Evolutionary conservation across 2,797 vertebrate species (phyloP), one percentile per base, ranked within the genome.

Genomic region (Galaxias olidus): DNA sequence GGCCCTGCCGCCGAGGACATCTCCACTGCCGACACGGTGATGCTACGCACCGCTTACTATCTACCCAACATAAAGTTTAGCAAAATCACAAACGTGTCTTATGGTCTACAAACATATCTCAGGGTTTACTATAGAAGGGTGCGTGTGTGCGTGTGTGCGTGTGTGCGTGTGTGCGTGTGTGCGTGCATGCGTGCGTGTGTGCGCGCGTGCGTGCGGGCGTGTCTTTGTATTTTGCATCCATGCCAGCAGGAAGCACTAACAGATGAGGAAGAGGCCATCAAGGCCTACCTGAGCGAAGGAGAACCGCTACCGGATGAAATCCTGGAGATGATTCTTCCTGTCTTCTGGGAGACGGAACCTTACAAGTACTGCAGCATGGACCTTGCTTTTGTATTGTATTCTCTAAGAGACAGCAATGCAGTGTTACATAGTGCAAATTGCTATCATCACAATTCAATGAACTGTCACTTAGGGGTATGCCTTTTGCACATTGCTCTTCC

Each of bases 311-410:
- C 90, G 68, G 15, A 80, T 43, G 84, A 93, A 70, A 84, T 98
- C 65, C 85, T 99, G 69, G 93, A 97, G 60, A 86, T 65, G 55
- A 76, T 96, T 69, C 69, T 98, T 63, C 75, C 62, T 61, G 91
- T 92, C 8, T 98, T 91, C 90, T 99, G 96, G 97, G 86, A 88
- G 68, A 84, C 94, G 71, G 97, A 99, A 69, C 97, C 97, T 61
- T 97, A 95, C 87, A 89, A 85, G 98, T 99, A 87, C 1, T 4
- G 66, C 17, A n/a, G 61, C 18, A 50, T 13, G n/a, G n/a, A n/a
- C n/a, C n/a, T n/a, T n/a, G n/a, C n/a, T n/a, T n/a, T n/a, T n/a
- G n/a, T n/a, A n/a, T n/a, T n/a, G n/a, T n/a, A n/a, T n/a, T n/a
- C n/a, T n/a, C n/a, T n/a, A n/a, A n/a, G n/a, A n/a, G n/a, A n/a